phyloP scores from a whole-genome alignment of 2,888 invertebrate genomes.

The Ornithoptera alexandrae region DNA sequence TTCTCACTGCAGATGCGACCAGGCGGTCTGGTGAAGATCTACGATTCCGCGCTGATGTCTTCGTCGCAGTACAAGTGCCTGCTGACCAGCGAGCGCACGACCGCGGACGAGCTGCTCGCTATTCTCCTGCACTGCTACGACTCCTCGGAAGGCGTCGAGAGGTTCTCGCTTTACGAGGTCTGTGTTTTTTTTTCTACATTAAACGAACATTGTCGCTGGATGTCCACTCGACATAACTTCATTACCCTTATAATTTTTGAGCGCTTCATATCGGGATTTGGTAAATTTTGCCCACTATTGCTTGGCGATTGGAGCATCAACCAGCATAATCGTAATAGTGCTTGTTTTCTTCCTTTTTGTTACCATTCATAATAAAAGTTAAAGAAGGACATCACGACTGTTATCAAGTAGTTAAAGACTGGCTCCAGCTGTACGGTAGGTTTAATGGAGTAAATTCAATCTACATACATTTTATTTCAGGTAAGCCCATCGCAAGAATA shows the following conservation, averaged over 20 bases:
- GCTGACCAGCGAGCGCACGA: conserved; percentile 92
- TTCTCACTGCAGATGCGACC: conserved; percentile 93
- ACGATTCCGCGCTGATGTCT: conserved; percentile 94
- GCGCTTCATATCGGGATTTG: no score
- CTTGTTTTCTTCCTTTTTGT: no score
- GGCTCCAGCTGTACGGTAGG: no score
- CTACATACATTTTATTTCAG: conserved; percentile 50
- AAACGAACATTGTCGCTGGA: no score
- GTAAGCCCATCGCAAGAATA: conserved; percentile 89
- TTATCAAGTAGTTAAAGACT: no score
- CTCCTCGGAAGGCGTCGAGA: conserved; percentile 89
- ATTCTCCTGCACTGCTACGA: conserved; percentile 92
- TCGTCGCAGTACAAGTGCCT: conserved; percentile 96
- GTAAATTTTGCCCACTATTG: no score
- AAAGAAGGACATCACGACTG: no score
- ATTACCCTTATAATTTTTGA: no score
- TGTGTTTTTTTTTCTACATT: conserved; percentile 39
- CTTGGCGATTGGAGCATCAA: no score
- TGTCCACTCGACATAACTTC: no score
- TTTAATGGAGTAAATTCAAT: no score
- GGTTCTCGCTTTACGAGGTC: conserved; percentile 93
- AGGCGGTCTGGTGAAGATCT: conserved; percentile 94
- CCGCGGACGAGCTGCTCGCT: conserved; percentile 91
- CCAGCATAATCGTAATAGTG: no score
- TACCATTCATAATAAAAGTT: background rate